Base-by-base conservation (phyloP, 2,888 invertebrate species). In the Spialia ferax region DNA sequence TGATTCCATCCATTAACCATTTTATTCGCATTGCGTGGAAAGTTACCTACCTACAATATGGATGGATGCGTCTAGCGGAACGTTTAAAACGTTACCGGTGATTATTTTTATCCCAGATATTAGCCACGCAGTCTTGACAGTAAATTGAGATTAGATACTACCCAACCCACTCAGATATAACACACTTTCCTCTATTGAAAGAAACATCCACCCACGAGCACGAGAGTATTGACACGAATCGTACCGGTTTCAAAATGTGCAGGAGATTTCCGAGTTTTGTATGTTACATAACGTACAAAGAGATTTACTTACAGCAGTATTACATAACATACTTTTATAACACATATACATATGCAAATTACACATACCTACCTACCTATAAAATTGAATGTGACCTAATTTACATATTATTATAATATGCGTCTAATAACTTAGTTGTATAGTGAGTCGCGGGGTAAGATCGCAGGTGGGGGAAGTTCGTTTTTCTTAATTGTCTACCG, bases 181-280 rank as follows among this genome's bases (percentile, higher is more conserved):
- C 78, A 81, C 75, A 87, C 92, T 92, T 91, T 92, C 92, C 88
- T 91, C 80, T 83, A 87, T 88, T 86, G 85, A 89, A 89, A 89
- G 82, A 89, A 86, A 80, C 79, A 75, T 71, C 82, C 82, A 80
- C 91, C 91, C 83, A 89, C 89, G 77, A 78, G 81, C 83, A 88
- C 89, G 77, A 78, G 81, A 79, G 77, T 84, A 89, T 87, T 84
- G 91, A 87, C 90, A 87, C 87, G 80, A 82, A 84, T 85, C 76
- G 75, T 85, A 85, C 86, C 86, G 86, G 89, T 91, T 91, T 82
- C 85, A 84, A 90, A 89, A 89, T 85, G 77, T 77, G 77, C 76
- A 84, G 86, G 87, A 86, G 86, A 87, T 82, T 87, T 87, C 74
- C 81, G 78, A 78, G 76, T 77, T 86, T 82, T 83, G 81, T 83